Evolutionary conservation across 2,888 invertebrate genomes (phyloP).

Genomic region (Hirtodrosophila confusa): DNA sequence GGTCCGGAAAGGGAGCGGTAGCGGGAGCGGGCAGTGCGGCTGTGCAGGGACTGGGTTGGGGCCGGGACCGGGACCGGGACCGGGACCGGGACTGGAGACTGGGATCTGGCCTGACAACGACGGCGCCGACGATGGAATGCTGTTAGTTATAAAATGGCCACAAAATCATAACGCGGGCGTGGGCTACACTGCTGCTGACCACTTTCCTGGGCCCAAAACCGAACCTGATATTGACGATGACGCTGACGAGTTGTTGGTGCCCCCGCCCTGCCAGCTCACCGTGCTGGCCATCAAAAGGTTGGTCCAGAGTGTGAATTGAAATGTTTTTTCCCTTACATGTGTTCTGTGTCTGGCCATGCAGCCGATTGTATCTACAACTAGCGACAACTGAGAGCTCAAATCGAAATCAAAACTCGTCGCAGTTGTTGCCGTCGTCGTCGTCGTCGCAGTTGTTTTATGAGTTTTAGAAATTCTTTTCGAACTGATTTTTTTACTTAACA

Average conservation of each 20-base stretch:
- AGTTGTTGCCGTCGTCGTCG: conserved; percentile 3
- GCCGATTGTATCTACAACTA: conserved; percentile 60
- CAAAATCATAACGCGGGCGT: conserved; percentile 80
- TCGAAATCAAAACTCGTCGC: conserved; percentile 74
- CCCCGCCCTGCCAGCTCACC: conserved; percentile 10
- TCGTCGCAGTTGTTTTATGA: conserved; percentile 66
- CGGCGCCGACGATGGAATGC: conserved; percentile 69
- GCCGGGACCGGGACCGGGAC: not conserved
- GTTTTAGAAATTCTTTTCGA: conserved; percentile 69
- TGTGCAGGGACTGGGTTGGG: not conserved
- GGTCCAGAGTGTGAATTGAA: conserved; percentile 73
- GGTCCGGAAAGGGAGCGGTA: conserved; percentile 43
- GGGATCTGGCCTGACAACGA: conserved; percentile 14
- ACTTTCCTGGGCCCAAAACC: conserved; percentile 48
- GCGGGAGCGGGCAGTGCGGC: conserved; percentile 21
- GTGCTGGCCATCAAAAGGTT: conserved; percentile 42
- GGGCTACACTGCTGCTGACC: conserved; percentile 49
- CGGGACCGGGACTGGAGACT: conserved; percentile 9
- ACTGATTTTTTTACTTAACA: conserved; percentile 28
- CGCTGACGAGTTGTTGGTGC: conserved; percentile 67
- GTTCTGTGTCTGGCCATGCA: conserved; percentile 44
- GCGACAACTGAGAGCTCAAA: conserved; percentile 30
- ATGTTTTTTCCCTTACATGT: conserved; percentile 56
- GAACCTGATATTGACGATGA: conserved; percentile 72
- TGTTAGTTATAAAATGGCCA: conserved; percentile 78